Conservation (phyloP, 2,888 invertebrate genomes). For the Dynastes hyllus region DNA sequence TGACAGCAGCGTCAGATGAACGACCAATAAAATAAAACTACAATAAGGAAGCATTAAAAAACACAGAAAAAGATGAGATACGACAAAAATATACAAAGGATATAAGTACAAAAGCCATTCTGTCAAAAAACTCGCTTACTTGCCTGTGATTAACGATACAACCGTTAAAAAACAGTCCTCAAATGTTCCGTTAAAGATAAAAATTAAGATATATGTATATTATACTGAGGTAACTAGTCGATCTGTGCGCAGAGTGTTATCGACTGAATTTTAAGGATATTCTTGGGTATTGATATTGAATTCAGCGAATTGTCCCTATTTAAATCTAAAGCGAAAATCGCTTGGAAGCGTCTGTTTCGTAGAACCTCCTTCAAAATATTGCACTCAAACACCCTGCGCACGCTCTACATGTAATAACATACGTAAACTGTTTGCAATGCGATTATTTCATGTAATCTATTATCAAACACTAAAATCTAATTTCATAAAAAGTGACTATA, state of each 20-base stretch:
- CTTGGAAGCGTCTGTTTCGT: not conserved
- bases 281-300: conserved; percentile 6
- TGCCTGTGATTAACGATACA: conserved; percentile 27
- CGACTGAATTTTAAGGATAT: conserved; percentile 22
- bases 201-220: conserved; percentile 46
- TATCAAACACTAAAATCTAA: conserved; percentile 45
- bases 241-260: conserved; percentile 42
- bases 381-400: conserved; percentile 38
- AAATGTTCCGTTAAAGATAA: conserved; percentile 40
- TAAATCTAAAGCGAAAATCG: not conserved
- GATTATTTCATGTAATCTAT: conserved; percentile 47
- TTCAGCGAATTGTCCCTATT: not conserved
- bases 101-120: conserved; percentile 43
- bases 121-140: conserved; percentile 20
- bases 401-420: conserved; percentile 47
- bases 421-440: conserved; percentile 45
- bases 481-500: conserved; percentile 46
- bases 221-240: conserved; percentile 54
- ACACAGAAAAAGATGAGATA: conserved; percentile 31
- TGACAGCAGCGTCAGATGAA: conserved; percentile 21
- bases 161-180: conserved; percentile 44
- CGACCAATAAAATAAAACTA: conserved; percentile 33
- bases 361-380: conserved; percentile 11
- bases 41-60: conserved; percentile 37
- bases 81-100: conserved; percentile 49